Evolutionary conservation across 2,797 vertebrate species (phyloP), one percentile per base, ranked within the genome.

Genomic region (Cynodonichthys magdalenae): DNA sequence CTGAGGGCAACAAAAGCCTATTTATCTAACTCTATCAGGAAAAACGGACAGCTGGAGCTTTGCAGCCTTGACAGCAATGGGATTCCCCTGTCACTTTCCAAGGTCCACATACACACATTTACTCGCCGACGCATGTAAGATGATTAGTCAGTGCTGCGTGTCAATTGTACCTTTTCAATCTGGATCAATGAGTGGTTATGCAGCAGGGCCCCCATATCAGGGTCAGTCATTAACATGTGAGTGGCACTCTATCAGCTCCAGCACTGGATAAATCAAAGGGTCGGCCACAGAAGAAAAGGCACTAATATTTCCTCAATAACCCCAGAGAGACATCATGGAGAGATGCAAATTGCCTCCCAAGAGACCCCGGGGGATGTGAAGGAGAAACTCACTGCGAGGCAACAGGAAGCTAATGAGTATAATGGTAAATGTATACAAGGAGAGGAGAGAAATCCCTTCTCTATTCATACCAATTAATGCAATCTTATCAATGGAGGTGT

Each of bases 371-470:
- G 82, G 89, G 90, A 83, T 81, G 90, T 80, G 90, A 84, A 91
- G 90, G 81, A 89, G 91, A 84, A 84, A 80, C 85, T 88, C 28
- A 89, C 91, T 89, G 87, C 81, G 90, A 93, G 92, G 91, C 91
- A 86, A 90, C 79, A 71, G 87, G 87, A 90, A 91, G 89, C 89
- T 94, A 94, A 94, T 93, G 91, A 94, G 92, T 90, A 88, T 91
- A 93, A 92, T 91, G 84, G 89, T 91, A 93, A 94, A 94, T 92
- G 92, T 94, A 94, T 92, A 94, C 92, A 93, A 91, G 90, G 77
- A 84, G 75, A 76, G 66, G 71, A 9, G 76, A 75, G 75, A 74
- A 78, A 50, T 42, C 74, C 69, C 36, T 39, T 68, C 80, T 87
- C 88, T 90, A 88, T 89, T 92, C 89, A 90, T 88, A 87, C 91